Percentiles rank a stretch among this genome's conserved stretches.
phyloP scores from a whole-genome alignment of 2,888 invertebrate species.

The Euproctis similis region DNA sequence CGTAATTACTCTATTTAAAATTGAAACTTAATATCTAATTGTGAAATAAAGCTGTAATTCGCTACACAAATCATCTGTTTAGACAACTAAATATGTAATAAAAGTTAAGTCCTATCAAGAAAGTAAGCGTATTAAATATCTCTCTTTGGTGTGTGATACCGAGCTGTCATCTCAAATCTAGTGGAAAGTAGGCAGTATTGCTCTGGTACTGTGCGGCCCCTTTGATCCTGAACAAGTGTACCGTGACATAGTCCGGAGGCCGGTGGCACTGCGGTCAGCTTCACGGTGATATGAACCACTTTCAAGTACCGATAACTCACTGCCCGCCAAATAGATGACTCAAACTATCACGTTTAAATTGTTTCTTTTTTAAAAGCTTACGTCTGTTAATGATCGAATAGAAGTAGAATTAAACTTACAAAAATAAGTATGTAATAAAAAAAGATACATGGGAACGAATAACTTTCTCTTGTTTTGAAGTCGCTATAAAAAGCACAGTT shows the following conservation, averaged over 20 bases:
- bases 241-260: slow-evolving; percentile 49
- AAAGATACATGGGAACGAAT: too few species aligned
- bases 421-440: too few species aligned
- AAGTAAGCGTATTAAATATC: slow-evolving; percentile 3
- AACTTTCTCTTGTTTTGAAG: too few species aligned
- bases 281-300: slow-evolving; percentile 54
- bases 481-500: too few species aligned
- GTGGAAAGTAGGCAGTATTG: slow-evolving; percentile 46
- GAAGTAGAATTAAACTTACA: too few species aligned
- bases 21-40: too few species aligned
- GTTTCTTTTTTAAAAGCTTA: too few species aligned
- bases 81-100: neutral
- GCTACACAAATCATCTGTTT: neutral
- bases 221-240: slow-evolving; percentile 12
- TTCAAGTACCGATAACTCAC: slow-evolving; percentile 26
- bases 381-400: too few species aligned
- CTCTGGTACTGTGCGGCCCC: slow-evolving; percentile 16
- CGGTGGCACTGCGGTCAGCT: slow-evolving; percentile 41
- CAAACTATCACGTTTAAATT: too few species aligned
- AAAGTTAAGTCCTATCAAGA: slow-evolving; percentile 1
- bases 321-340: slow-evolving; percentile 22
- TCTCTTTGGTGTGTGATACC: slow-evolving; percentile 10
- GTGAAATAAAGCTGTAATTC: neutral
- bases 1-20: too few species aligned
- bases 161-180: slow-evolving; percentile 41